phyloP scores from a whole-genome alignment of 1,140 invertebrate genomes.

The Riptortus pedestris region DNA sequence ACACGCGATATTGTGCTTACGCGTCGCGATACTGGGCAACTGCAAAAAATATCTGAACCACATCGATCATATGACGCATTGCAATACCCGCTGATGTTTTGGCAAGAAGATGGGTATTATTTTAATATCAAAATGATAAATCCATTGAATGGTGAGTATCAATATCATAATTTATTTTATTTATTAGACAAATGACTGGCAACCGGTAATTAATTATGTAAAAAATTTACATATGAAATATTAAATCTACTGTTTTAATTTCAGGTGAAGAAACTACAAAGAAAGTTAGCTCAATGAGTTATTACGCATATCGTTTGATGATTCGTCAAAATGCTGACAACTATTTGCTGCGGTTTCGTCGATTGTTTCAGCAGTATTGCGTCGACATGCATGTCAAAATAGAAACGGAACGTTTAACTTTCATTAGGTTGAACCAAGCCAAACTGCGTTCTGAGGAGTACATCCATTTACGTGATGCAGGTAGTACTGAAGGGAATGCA shows the following conservation, averaged over 20 bases:
- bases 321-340: conserved; percentile 32
- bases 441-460: conserved; percentile 41
- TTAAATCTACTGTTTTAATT: conserved; percentile 1
- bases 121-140: conserved; percentile 26
- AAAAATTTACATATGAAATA: neutral
- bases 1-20: conserved; percentile 39
- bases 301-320: conserved; percentile 35
- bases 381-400: conserved; percentile 44
- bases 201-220: neutral
- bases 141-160: neutral
- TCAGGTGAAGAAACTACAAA: conserved; percentile 27
- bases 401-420: conserved; percentile 38
- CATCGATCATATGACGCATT: conserved; percentile 41
- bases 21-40: conserved; percentile 33
- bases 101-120: conserved; percentile 33
- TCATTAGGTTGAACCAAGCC: conserved; percentile 39
- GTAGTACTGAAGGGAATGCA: conserved; percentile 27
- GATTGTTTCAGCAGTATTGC: conserved; percentile 35
- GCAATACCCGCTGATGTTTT: conserved; percentile 42
- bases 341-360: conserved; percentile 33
- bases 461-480: conserved; percentile 38
- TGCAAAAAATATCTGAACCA: conserved; percentile 37
- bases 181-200: neutral
- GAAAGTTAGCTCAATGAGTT: conserved; percentile 32
- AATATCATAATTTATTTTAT: neutral